Conservation (phyloP, 1,140 invertebrate species). For the Patella vulgata region DNA sequence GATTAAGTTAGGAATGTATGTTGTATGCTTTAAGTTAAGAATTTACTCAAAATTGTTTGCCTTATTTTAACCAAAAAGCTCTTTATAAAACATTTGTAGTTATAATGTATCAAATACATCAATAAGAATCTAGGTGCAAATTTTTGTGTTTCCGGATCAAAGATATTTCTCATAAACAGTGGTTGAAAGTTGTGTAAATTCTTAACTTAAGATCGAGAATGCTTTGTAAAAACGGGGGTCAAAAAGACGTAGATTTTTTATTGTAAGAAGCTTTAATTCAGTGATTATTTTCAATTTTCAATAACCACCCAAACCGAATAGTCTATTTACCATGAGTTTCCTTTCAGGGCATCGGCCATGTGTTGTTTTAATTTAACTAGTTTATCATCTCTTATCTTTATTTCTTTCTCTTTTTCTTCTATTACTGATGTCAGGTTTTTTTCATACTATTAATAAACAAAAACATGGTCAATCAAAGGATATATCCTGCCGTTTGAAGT, state of each 20-base stretch:
- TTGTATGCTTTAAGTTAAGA: too few relatives aligned
- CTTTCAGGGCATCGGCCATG: constrained; percentile 61
- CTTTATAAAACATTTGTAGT: neutral
- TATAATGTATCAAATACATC: too few relatives aligned
- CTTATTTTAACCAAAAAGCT: neutral
- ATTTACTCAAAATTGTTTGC: too few relatives aligned
- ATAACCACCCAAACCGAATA: neutral
- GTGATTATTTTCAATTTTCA: neutral
- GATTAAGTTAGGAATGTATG: too few relatives aligned
- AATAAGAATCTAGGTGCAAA: too few relatives aligned
- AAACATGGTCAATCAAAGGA: neutral
- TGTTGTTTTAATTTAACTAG: constrained; percentile 53
- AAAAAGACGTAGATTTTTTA: too few relatives aligned
- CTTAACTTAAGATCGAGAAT: neutral
- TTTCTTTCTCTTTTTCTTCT: constrained; percentile 46
- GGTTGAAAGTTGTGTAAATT: neutral
- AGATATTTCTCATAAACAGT: too few relatives aligned
- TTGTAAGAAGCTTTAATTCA: neutral
- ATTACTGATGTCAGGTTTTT: constrained; percentile 36
- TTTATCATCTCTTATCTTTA: constrained; percentile 54
- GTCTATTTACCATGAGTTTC: constrained; percentile 55
- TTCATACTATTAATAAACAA: constrained; percentile 40
- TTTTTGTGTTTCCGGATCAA: too few relatives aligned
- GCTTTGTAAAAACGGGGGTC: too few relatives aligned
- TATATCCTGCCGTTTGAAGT: neutral